Evolutionary conservation across 2,888 invertebrate genomes (phyloP).

Genomic region (Cryptus viduatorius): DNA sequence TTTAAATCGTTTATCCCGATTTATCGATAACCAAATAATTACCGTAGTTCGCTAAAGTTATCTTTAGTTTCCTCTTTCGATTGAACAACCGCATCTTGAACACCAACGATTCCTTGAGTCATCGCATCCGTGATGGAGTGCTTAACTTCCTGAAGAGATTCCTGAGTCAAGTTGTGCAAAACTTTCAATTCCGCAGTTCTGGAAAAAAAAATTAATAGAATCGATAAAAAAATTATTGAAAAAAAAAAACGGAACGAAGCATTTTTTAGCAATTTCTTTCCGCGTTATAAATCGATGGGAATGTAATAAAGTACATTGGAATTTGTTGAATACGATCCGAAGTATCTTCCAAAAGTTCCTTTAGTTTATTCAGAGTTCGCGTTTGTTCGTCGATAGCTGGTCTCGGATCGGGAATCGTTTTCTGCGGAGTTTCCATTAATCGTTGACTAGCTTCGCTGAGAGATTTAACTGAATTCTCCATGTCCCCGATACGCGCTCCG

Average conservation of each 20-base stretch:
- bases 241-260: constrained; percentile 64
- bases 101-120: constrained; percentile 84
- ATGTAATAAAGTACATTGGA: constrained; percentile 75
- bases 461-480: constrained; percentile 74
- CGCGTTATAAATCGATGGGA: constrained; percentile 70
- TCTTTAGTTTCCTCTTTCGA: constrained; percentile 87
- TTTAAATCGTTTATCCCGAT: not conserved
- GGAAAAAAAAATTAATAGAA: constrained; percentile 37
- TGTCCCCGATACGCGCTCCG: constrained; percentile 71
- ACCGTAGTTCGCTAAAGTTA: constrained; percentile 87
- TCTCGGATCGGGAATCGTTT: constrained; percentile 63
- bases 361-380: constrained; percentile 74
- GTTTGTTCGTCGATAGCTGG: constrained; percentile 75
- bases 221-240: constrained; percentile 3
- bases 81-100: constrained; percentile 87
- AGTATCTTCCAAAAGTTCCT: constrained; percentile 77
- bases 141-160: constrained; percentile 86
- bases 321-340: constrained; percentile 76
- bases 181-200: constrained; percentile 86
- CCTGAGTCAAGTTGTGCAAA: constrained; percentile 88
- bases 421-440: constrained; percentile 66
- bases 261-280: constrained; percentile 9
- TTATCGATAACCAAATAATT: constrained; percentile 74
- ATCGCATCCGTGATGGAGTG: constrained; percentile 84
- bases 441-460: constrained; percentile 72